phyloP scores from a whole-genome alignment of 2,113 vertebrate genomes.

The Falco punctatus region DNA sequence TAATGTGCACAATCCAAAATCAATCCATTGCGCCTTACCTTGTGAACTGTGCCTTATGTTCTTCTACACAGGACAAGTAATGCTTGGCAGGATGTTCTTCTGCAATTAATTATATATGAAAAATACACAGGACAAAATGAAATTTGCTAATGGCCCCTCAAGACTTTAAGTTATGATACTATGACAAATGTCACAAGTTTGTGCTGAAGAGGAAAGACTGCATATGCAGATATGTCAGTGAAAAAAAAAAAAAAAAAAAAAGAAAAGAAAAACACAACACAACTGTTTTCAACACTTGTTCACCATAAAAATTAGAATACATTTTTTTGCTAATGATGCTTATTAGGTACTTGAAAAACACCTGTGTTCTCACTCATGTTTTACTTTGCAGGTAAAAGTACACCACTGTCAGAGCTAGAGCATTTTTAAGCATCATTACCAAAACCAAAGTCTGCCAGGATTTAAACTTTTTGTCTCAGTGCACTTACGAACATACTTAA shows the following conservation, averaged over 20 bases:
- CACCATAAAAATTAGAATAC: neutral
- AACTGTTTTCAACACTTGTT: neutral
- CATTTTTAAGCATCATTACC: neutral
- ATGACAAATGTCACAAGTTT: neutral
- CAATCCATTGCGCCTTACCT: neutral
- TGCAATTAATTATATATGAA: neutral
- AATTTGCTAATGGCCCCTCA: neutral
- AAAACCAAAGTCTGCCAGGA: neutral
- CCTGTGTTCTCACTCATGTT: neutral
- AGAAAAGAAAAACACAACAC: accelerated
- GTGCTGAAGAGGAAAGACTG: neutral
- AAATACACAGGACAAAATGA: neutral
- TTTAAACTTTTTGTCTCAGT: neutral
- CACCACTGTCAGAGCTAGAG: neutral
- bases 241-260: neutral
- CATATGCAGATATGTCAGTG: neutral
- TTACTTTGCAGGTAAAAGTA: neutral
- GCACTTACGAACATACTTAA: neutral
- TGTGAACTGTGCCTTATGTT: neutral
- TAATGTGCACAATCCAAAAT: neutral
- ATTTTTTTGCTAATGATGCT: neutral
- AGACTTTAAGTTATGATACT: neutral
- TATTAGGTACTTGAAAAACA: neutral
- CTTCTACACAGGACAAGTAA: neutral
- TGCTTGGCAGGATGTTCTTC: neutral